Evolutionary conservation across 2,888 invertebrate genomes (phyloP).

Genomic region (Caenorhabditis sp.): DNA sequence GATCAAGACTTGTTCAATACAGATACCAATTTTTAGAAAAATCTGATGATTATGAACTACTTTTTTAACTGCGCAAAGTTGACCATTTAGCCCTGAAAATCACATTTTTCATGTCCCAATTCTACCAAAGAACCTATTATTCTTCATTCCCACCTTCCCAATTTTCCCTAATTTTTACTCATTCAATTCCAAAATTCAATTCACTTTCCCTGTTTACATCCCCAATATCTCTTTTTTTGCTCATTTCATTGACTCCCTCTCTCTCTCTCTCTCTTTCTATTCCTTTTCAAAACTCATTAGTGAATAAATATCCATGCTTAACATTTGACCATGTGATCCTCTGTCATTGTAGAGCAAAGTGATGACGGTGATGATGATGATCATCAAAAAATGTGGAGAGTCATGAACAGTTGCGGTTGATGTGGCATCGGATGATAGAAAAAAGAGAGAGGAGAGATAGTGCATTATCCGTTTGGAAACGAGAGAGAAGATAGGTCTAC

Average conservation of each 20-base stretch:
- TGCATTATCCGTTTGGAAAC: slow-evolving; percentile 51
- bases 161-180: neutral
- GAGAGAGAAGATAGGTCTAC: slow-evolving; percentile 25
- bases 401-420: slow-evolving; percentile 56
- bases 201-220: slow-evolving; percentile 1
- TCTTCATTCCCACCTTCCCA: neutral
- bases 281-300: neutral
- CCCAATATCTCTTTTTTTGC: slow-evolving; percentile 4
- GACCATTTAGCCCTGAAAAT: no score
- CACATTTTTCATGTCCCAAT: neutral
- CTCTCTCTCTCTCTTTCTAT: no score
- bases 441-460: slow-evolving; percentile 30
- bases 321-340: slow-evolving; percentile 27
- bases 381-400: slow-evolving; percentile 5
- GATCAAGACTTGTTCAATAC: no score
- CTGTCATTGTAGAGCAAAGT: slow-evolving; percentile 7
- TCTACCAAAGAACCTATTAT: no score
- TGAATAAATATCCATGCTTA: slow-evolving; percentile 10
- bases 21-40: no score
- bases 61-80: no score
- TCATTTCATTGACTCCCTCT: slow-evolving; percentile 9
- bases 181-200: neutral
- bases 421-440: slow-evolving; percentile 10
- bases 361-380: slow-evolving; percentile 7
- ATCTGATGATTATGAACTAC: no score